These are phyloP conservation scores for Oreonectes daqikongensis DNA, from an alignment of 2,797 vertebrate species.

Conservation along the genomic window DNA sequence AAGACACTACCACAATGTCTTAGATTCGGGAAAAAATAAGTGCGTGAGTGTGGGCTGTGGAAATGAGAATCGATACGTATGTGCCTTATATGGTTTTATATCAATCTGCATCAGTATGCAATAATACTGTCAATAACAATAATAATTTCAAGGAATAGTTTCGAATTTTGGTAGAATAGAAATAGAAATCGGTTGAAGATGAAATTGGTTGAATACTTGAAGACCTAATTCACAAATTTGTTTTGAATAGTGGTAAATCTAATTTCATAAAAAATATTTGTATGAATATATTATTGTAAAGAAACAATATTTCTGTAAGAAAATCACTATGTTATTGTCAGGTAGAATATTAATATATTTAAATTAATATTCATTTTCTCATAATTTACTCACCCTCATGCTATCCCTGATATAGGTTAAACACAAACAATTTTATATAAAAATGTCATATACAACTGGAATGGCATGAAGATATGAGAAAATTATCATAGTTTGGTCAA, in stretches of 20 bases:
- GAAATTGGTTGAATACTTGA: too few species aligned
- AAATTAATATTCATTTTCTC: too few species aligned
- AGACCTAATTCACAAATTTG: background rate
- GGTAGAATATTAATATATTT: too few species aligned
- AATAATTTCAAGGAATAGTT: too few species aligned
- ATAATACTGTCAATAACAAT: too few species aligned
- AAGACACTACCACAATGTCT: background rate
- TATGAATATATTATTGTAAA: background rate
- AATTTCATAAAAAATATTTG: background rate
- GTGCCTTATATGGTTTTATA: background rate
- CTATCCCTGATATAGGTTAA: too few species aligned
- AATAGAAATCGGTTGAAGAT: too few species aligned
- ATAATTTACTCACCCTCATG: too few species aligned
- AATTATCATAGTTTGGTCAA: background rate
- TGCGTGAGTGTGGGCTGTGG: background rate
- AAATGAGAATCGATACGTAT: background rate
- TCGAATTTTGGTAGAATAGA: background rate
- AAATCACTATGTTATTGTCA: too few species aligned
- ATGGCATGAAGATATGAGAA: background rate
- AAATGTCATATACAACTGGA: too few species aligned
- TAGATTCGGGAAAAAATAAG: background rate
- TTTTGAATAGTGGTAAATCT: background rate
- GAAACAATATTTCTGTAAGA: background rate
- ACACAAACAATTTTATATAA: too few species aligned
- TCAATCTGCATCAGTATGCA: background rate